phyloP scores from a whole-genome alignment of 2,797 vertebrate genomes.

The Sarcoramphus papa region DNA sequence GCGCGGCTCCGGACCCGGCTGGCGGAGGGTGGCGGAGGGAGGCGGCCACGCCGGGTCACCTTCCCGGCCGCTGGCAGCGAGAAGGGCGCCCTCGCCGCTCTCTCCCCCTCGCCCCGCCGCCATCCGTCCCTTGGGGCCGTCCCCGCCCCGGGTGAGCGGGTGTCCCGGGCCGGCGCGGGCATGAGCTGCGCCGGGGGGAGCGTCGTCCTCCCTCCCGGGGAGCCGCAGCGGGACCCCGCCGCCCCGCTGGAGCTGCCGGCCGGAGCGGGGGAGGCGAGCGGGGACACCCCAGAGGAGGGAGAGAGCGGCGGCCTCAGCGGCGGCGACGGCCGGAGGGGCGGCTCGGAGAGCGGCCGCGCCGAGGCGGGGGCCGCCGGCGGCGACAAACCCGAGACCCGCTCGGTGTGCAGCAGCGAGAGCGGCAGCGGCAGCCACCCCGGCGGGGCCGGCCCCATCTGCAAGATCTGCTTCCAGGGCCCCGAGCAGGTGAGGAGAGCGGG shows the following conservation, averaged over 20 bases:
- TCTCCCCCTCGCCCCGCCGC: not conserved
- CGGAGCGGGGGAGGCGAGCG: not conserved
- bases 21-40: not conserved
- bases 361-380: constrained; percentile 31
- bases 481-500: constrained; percentile 79
- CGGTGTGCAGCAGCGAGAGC: constrained; percentile 85
- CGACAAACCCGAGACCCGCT: constrained; percentile 74
- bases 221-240: constrained; percentile 40
- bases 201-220: not conserved
- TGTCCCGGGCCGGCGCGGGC: not conserved
- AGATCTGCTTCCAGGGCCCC: constrained; percentile 92
- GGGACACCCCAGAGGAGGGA: not conserved
- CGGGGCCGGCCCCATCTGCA: constrained; percentile 87
- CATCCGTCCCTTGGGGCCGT: not conserved
- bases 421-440: constrained; percentile 74
- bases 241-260: not conserved
- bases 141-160: not conserved
- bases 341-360: constrained; percentile 16
- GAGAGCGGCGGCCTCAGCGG: not conserved
- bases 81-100: not conserved
- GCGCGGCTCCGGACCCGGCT: not conserved
- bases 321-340: constrained; percentile 18
- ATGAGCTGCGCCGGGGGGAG: constrained; percentile 17
- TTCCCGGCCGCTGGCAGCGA: not conserved
- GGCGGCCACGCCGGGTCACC: not conserved